Percentiles rank a stretch among this genome's conserved stretches.
Evolutionary conservation across 1,140 invertebrate genomes (phyloP).

Genomic region (Calosoma granatense): DNA sequence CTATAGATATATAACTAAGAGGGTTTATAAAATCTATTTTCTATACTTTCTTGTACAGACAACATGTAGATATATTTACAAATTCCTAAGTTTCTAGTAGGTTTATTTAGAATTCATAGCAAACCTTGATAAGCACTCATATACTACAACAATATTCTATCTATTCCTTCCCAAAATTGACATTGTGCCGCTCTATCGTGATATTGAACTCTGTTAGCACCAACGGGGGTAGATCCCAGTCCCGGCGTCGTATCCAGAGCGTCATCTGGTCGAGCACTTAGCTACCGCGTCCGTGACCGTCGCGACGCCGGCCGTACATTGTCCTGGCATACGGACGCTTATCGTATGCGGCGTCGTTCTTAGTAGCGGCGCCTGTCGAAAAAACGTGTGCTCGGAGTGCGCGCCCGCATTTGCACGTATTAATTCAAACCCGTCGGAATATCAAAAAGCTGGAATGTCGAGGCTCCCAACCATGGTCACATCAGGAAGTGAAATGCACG

Average conservation of each 20-base stretch:
- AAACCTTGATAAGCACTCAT: neutral
- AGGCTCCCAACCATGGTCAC: too few relatives aligned
- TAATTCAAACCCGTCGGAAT: neutral
- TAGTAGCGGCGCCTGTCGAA: neutral
- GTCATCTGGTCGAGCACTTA: slow-evolving; percentile 14
- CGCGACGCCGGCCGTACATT: neutral
- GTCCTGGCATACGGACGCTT: neutral
- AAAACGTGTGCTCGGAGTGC: neutral
- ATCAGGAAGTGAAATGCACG: too few relatives aligned
- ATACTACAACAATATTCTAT: too few relatives aligned
- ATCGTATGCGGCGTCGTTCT: neutral
- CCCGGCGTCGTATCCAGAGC: neutral
- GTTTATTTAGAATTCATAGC: too few relatives aligned
- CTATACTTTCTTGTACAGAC: too few relatives aligned
- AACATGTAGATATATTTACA: too few relatives aligned
- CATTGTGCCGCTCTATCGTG: too few relatives aligned
- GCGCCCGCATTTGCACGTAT: neutral
- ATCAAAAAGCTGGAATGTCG: neutral
- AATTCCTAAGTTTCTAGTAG: too few relatives aligned
- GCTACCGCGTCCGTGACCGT: slow-evolving; percentile 2
- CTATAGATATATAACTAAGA: neutral
- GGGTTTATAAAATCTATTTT: too few relatives aligned
- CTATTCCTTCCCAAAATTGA: too few relatives aligned
- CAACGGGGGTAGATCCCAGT: too few relatives aligned
- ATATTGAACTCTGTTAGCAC: too few relatives aligned